Percentiles rank a stretch among this genome's conserved stretches.
Conservation (phyloP, 2,888 invertebrate genomes). For the Polyommatus iphigenia region DNA sequence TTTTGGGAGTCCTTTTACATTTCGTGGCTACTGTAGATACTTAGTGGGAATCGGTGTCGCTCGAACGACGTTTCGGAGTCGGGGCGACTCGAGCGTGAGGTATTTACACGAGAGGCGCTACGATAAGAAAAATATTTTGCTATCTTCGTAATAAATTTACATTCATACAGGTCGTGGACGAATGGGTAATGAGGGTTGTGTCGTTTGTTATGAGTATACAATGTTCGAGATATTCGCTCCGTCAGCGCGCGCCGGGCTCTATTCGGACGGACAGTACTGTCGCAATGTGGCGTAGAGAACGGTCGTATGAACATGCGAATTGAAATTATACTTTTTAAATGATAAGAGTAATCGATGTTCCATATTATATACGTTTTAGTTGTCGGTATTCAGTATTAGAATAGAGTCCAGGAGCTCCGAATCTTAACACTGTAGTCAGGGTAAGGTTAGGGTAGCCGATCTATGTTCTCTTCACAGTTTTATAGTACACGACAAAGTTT, state of each 20-base stretch:
- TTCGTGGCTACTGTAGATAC: constrained; percentile 52
- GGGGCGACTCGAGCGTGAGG: constrained; percentile 37
- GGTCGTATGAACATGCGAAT: constrained; percentile 2
- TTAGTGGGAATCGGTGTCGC: constrained; percentile 43
- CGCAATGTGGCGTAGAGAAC: neutral
- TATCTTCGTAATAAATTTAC: constrained; percentile 45
- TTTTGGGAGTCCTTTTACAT: constrained; percentile 56
- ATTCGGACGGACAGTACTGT: neutral
- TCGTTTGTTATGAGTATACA: constrained; percentile 73
- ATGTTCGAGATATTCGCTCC: constrained; percentile 61
- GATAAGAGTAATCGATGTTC: constrained; percentile 23
- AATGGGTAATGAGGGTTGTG: constrained; percentile 77
- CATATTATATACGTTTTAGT: constrained; percentile 25
- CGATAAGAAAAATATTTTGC: constrained; percentile 37
- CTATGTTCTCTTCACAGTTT: constrained; percentile 28
- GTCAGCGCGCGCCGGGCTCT: constrained; percentile 40
- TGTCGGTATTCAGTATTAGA: constrained; percentile 20
- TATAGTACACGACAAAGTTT: constrained; percentile 28
- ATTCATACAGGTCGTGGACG: constrained; percentile 65
- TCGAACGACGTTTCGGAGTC: constrained; percentile 46
- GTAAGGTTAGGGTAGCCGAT: constrained; percentile 30
- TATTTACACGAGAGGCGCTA: constrained; percentile 45
- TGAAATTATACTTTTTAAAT: constrained; percentile 23
- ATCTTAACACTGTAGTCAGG: constrained; percentile 30
- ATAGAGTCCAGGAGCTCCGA: constrained; percentile 26